Conservation (phyloP, 2,113 vertebrate genomes). For the Tricholaema leucomelas region DNA sequence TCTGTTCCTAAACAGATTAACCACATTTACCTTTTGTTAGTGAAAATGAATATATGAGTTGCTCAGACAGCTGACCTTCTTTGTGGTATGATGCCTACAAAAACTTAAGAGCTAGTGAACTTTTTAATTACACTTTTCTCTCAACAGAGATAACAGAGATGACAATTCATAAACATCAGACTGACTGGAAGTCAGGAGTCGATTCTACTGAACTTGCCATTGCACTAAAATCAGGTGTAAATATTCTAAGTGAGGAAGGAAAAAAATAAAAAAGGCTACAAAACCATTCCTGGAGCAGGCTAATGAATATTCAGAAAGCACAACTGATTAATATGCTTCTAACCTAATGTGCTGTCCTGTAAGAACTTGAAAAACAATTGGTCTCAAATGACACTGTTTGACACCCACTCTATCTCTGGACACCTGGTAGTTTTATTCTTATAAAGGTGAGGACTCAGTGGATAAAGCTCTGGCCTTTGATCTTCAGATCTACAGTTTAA, state of each 20-base stretch:
- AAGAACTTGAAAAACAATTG: slow-evolving; percentile 62
- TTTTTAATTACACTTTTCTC: neutral
- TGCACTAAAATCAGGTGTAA: neutral
- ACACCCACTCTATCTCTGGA: slow-evolving; percentile 7
- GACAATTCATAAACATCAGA: neutral
- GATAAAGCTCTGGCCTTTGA: slow-evolving; percentile 33
- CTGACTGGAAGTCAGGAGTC: neutral
- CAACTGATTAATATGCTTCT: slow-evolving; percentile 56
- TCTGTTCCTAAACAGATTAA: too few species aligned
- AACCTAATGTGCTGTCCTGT: slow-evolving; percentile 56
- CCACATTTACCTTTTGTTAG: too few species aligned
- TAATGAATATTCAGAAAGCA: slow-evolving; percentile 55
- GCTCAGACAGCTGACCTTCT: too few species aligned
- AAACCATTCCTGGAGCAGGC: neutral
- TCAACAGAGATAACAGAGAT: neutral
- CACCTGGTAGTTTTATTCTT: slow-evolving; percentile 55
- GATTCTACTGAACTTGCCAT: neutral
- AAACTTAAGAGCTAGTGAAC: neutral
- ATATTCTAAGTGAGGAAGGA: neutral
- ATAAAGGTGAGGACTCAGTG: slow-evolving; percentile 34
- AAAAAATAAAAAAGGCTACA: neutral
- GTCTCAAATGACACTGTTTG: slow-evolving; percentile 41
- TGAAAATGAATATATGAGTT: too few species aligned
- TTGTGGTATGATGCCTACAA: too few species aligned
- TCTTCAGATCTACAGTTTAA: slow-evolving; percentile 38